Conservation (phyloP, 2,113 vertebrate species). For the Istiophorus platypterus region DNA sequence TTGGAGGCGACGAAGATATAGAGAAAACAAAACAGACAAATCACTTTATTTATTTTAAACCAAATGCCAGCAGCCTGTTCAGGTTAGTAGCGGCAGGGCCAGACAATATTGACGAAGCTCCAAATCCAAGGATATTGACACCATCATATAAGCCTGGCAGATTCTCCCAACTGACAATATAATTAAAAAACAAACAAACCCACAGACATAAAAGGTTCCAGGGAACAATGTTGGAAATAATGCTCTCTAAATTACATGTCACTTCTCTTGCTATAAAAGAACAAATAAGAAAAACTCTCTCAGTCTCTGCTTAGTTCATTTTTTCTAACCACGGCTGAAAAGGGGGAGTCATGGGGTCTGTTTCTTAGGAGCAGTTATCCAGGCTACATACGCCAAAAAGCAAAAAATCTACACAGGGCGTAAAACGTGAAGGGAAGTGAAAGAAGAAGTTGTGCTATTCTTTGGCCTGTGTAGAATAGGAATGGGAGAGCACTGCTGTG, state of each 20-base stretch:
- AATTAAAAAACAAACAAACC: conserved; percentile 87
- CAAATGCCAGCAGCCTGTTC: conserved; percentile 86
- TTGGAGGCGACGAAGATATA: conserved; percentile 71
- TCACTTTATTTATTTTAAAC: conserved; percentile 87
- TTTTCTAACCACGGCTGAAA: conserved; percentile 59
- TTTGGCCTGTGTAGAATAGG: conserved; percentile 94
- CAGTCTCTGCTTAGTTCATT: conserved; percentile 62
- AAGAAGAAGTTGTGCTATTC: conserved; percentile 89
- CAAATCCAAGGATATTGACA: conserved; percentile 85
- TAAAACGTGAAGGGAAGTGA: conserved; percentile 74
- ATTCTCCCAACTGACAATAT: conserved; percentile 82
- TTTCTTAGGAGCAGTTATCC: conserved; percentile 79
- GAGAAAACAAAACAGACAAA: conserved; percentile 87
- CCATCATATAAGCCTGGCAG: conserved; percentile 80
- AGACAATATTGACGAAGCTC: conserved; percentile 86
- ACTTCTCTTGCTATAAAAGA: conserved; percentile 76
- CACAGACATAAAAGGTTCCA: conserved; percentile 84
- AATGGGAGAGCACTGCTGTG: conserved; percentile 96
- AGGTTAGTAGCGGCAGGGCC: conserved; percentile 82
- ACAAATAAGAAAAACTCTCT: conserved; percentile 68
- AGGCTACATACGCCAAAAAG: conserved; percentile 76
- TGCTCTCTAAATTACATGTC: conserved; percentile 85
- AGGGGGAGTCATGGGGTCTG: conserved; percentile 64
- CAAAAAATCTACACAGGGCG: conserved; percentile 72
- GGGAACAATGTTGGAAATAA: conserved; percentile 83